These are phyloP conservation scores for Calliopum simillimum DNA, from an alignment of 2,888 invertebrate genomes.

Conservation along the genomic window DNA sequence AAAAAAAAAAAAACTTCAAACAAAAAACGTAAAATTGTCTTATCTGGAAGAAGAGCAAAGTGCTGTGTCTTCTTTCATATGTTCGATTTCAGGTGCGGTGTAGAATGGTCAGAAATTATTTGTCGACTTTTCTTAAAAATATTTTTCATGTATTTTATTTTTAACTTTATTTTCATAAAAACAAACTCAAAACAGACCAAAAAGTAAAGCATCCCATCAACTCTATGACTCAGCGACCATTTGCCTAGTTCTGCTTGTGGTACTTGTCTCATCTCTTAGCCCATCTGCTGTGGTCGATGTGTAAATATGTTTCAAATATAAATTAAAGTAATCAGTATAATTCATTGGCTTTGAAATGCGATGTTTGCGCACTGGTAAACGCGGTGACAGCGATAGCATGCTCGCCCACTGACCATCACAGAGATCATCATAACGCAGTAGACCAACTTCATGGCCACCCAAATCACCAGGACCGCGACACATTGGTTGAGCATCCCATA, in stretches of 20 bases:
- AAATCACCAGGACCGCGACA: conserved; percentile 70
- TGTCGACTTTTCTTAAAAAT: too few relatives aligned
- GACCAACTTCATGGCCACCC: conserved; percentile 68
- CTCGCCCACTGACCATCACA: conserved; percentile 81
- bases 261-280: neutral
- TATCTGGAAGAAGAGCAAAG: neutral
- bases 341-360: conserved; percentile 65
- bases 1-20: too few relatives aligned
- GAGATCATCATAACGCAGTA: conserved; percentile 73
- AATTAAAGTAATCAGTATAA: conserved; percentile 65
- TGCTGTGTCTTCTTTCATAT: too few relatives aligned
- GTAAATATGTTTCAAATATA: conserved; percentile 65
- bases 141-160: too few relatives aligned
- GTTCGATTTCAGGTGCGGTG: too few relatives aligned
- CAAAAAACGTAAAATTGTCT: neutral
- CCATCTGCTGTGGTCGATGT: conserved; percentile 54
- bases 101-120: too few relatives aligned
- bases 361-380: conserved; percentile 64
- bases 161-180: too few relatives aligned
- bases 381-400: conserved; percentile 70
- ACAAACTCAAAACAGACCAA: too few relatives aligned
- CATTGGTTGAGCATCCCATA: conserved; percentile 70
- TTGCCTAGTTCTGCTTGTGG: neutral
- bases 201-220: too few relatives aligned
- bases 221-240: conserved; percentile 1